Evolutionary conservation across 2,113 vertebrate species (phyloP).

Genomic region (Chascanopsetta lugubris): DNA sequence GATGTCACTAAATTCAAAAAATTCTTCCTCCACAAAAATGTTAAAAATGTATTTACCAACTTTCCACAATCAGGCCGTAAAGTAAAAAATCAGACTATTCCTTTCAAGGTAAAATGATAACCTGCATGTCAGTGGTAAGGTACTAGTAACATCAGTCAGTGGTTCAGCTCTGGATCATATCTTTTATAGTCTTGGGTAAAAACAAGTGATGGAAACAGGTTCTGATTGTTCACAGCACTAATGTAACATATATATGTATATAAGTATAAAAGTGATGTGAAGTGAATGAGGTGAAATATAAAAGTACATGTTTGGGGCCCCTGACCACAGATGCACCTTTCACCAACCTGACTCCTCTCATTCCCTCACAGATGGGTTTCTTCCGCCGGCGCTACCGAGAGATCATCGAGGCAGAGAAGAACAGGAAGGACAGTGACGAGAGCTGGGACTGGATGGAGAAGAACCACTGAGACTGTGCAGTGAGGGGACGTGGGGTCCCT

Average conservation of each 20-base stretch:
- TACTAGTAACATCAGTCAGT: not conserved
- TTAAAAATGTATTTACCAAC: no score
- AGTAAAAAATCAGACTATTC: not conserved
- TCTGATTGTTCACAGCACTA: conserved; percentile 2
- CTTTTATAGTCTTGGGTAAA: conserved; percentile 1
- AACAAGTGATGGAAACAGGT: not conserved
- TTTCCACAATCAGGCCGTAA: not conserved
- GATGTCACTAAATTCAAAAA: no score
- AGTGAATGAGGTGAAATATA: conserved; percentile 5
- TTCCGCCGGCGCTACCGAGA: conserved; percentile 97
- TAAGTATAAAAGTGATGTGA: no score
- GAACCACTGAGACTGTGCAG: conserved; percentile 86
- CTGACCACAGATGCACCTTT: conserved; percentile 12
- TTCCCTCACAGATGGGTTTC: conserved; percentile 92
- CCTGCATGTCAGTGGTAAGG: not conserved
- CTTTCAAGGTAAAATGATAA: not conserved
- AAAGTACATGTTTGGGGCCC: conserved; percentile 1
- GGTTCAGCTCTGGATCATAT: not conserved
- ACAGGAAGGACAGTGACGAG: conserved; percentile 94
- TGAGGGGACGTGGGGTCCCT: conserved; percentile 86
- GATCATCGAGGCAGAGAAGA: conserved; percentile 97
- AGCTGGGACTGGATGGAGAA: conserved; percentile 99
- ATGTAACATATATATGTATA: conserved; percentile 7
- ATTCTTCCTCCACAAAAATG: no score
- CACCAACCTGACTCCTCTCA: conserved; percentile 10